phyloP scores from a whole-genome alignment of 2,888 invertebrate species.

The Diachrysia chrysitis region DNA sequence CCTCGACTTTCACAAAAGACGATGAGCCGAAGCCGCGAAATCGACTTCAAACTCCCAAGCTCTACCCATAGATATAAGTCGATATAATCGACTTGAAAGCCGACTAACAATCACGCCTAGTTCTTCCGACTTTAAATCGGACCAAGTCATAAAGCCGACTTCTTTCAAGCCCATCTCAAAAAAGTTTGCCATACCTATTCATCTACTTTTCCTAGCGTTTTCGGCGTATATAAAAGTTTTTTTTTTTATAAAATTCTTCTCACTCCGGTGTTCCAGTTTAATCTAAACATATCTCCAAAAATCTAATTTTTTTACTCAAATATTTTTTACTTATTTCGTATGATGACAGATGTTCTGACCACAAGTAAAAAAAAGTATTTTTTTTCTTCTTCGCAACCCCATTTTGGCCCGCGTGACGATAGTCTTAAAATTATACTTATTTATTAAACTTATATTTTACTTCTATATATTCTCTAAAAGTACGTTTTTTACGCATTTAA shows the following conservation, averaged over 20 bases:
- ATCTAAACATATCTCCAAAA: slow-evolving; percentile 89
- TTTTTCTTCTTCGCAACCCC: slow-evolving; percentile 73
- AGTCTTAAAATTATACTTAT: slow-evolving; percentile 66
- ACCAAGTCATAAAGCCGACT: slow-evolving; percentile 54
- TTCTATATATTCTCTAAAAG: slow-evolving; percentile 81
- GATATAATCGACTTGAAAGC: slow-evolving; percentile 36
- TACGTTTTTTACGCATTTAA: slow-evolving; percentile 74
- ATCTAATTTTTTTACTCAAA: slow-evolving; percentile 83
- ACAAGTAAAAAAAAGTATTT: slow-evolving; percentile 56
- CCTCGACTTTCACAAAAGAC: slow-evolving; percentile 41
- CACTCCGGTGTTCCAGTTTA: slow-evolving; percentile 67
- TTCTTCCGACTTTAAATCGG: slow-evolving; percentile 51
- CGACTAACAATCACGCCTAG: slow-evolving; percentile 29
- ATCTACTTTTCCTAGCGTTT: slow-evolving; percentile 51
- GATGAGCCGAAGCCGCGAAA: slow-evolving; percentile 34
- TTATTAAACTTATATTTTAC: slow-evolving; percentile 62
- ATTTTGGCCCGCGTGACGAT: slow-evolving; percentile 86
- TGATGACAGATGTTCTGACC: slow-evolving; percentile 81
- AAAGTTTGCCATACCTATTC: slow-evolving; percentile 47
- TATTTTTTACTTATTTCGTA: slow-evolving; percentile 76
- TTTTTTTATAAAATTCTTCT: slow-evolving; percentile 61
- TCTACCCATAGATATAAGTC: slow-evolving; percentile 42
- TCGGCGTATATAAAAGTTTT: slow-evolving; percentile 62
- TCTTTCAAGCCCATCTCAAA: slow-evolving; percentile 52
- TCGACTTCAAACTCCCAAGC: slow-evolving; percentile 45